These are phyloP conservation scores for Batillaria attramentaria DNA, from an alignment of 1,140 invertebrate species.

Conservation along the genomic window DNA sequence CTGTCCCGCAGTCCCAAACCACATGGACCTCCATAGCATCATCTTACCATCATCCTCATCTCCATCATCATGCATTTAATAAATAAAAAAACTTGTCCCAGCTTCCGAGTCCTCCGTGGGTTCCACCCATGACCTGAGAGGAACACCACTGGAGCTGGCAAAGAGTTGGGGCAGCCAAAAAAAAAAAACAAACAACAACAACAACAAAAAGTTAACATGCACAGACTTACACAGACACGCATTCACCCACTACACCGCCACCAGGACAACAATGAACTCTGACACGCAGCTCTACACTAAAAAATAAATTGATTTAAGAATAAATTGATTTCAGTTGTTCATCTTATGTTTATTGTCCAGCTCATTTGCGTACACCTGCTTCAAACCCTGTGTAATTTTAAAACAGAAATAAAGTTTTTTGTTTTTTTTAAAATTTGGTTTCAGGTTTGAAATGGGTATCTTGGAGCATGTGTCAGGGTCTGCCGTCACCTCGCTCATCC, in stretches of 20 bases:
- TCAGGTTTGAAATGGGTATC: constrained; percentile 79
- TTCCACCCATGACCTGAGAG: too few species aligned
- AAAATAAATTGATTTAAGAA: neutral
- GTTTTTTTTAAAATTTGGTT: constrained; percentile 36
- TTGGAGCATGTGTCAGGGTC: constrained; percentile 86
- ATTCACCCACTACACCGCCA: too few species aligned
- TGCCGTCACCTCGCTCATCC: constrained; percentile 85
- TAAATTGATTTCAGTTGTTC: neutral
- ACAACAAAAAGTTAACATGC: neutral
- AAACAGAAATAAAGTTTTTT: neutral
- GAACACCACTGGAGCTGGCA: too few species aligned
- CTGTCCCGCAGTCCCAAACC: too few species aligned
- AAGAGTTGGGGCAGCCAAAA: too few species aligned
- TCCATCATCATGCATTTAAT: too few species aligned
- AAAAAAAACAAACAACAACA: neutral
- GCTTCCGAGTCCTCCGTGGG: too few species aligned
- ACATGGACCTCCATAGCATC: too few species aligned
- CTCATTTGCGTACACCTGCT: neutral
- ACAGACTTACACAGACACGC: neutral
- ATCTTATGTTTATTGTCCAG: neutral
- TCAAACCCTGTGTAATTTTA: neutral
- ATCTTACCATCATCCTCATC: too few species aligned
- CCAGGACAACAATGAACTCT: neutral
- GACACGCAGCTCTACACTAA: neutral
- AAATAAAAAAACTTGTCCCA: too few species aligned